Evolutionary conservation across 1,140 invertebrate species (phyloP).

Genomic region (Belonocnema kinseyi): DNA sequence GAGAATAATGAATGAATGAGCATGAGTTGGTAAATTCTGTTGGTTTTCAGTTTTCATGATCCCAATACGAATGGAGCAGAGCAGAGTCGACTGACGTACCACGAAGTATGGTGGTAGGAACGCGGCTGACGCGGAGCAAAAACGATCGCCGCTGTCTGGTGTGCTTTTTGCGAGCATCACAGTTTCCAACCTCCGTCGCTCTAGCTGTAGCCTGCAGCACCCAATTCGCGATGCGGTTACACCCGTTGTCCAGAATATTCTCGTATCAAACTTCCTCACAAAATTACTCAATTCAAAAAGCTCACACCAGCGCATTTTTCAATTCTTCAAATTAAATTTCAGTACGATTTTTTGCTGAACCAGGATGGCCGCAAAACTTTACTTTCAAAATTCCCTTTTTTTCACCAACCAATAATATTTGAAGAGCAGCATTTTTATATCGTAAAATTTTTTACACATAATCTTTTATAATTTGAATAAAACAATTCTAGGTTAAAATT

Average conservation of each 20-base stretch:
- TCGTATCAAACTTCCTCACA: conserved; percentile 23
- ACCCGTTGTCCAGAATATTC: conserved; percentile 56
- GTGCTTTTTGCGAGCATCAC: conserved; percentile 75
- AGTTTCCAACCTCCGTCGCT: conserved; percentile 72
- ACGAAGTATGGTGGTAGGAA: conserved; percentile 74
- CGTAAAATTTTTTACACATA: no score
- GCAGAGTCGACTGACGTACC: conserved; percentile 73
- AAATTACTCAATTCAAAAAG: not conserved
- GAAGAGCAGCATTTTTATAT: no score
- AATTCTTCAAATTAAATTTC: not conserved
- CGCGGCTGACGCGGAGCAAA: conserved; percentile 76
- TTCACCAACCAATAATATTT: no score
- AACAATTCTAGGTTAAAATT: no score
- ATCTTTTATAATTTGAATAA: no score
- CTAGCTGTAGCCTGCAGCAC: conserved; percentile 53
- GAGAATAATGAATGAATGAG: not conserved
- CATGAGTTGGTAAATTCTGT: not conserved
- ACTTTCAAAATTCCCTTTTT: no score
- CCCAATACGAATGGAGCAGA: conserved; percentile 52
- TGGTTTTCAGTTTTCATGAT: conserved; percentile 60
- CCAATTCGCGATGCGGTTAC: conserved; percentile 63
- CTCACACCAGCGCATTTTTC: not conserved
- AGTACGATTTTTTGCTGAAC: no score
- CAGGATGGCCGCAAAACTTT: no score
- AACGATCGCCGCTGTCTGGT: conserved; percentile 76